These are phyloP conservation scores for Parapristionchus giblindavisi DNA, from an alignment of 2,888 invertebrate species.

Conservation along the genomic window DNA sequence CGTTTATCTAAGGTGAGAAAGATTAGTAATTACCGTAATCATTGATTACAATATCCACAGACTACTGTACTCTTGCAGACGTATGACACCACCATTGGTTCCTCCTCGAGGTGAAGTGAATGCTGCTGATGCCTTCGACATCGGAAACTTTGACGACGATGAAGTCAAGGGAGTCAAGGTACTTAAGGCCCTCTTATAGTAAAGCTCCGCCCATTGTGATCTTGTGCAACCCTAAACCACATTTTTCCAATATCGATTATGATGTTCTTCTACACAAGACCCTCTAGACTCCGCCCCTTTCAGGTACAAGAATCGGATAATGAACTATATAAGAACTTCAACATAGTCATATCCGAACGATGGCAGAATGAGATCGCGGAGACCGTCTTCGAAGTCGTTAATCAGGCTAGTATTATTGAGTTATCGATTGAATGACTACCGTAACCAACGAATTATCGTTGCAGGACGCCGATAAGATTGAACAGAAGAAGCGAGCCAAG, in stretches of 20 bases:
- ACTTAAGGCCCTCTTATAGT: conserved; percentile 40
- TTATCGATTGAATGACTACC: neutral
- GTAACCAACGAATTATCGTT: conserved; percentile 11
- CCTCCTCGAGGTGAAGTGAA: conserved; percentile 99
- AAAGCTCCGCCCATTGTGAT: too few relatives aligned
- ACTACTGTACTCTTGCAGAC: conserved; percentile 75
- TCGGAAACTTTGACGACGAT: conserved; percentile 99
- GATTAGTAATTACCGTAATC: conserved; percentile 24
- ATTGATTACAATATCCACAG: neutral
- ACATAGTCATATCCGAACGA: conserved; percentile 95
- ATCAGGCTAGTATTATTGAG: neutral
- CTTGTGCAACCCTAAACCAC: too few relatives aligned
- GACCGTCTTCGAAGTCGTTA: conserved; percentile 68
- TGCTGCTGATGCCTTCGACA: conserved; percentile 95
- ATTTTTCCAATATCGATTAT: too few relatives aligned
- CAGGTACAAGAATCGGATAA: conserved; percentile 94
- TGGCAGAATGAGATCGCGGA: conserved; percentile 97
- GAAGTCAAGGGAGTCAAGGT: conserved; percentile 98
- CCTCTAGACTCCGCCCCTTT: conserved; percentile 15
- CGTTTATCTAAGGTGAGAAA: conserved; percentile 80
- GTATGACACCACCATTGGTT: conserved; percentile 96
- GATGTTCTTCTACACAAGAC: too few relatives aligned
- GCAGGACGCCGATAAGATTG: conserved; percentile 92
- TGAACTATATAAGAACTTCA: conserved; percentile 97
- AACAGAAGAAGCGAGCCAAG: conserved; percentile 91